A percentile compares a stretch with the other conserved stretches of the same genome.
Conservation (phyloP, 30 jellyfish, hydroid and myxozoan genomes). For the Hydractinia symbiolongicarpus region DNA sequence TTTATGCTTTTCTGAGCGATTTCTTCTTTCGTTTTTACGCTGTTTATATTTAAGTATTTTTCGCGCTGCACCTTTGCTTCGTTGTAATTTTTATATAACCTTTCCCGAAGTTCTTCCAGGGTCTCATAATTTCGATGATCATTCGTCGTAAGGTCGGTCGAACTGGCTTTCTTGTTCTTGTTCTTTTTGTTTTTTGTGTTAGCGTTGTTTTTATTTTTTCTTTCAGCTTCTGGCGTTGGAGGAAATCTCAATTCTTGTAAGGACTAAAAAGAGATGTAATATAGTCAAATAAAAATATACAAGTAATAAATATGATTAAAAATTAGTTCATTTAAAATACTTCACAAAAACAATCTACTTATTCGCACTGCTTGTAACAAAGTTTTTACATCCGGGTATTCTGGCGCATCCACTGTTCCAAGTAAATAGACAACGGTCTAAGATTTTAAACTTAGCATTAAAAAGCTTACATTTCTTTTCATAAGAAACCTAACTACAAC, state of each 20-base stretch:
- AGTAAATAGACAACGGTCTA: no score
- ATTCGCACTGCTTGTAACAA: no score
- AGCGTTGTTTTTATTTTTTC: not conserved
- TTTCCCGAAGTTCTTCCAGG: not conserved
- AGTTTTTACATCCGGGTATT: no score
- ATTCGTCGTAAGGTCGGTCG: not conserved
- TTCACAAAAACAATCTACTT: no score
- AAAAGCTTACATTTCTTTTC: no score
- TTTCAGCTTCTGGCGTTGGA: conserved; percentile 19
- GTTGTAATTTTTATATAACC: not conserved
- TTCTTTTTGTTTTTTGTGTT: not conserved
- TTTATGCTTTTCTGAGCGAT: not conserved
- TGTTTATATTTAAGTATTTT: conserved; percentile 13
- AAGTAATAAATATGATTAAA: no score
- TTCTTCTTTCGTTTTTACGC: conserved; percentile 3
- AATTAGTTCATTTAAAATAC: no score
- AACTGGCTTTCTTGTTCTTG: not conserved
- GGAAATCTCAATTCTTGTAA: conserved; percentile 20
- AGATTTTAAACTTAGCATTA: no score
- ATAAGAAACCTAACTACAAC: no score
- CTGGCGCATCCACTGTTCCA: no score
- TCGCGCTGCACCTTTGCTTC: conserved; percentile 26
- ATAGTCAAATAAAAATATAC: not conserved
- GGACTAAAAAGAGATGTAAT: not conserved
- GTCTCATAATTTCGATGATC: conserved; percentile 25